phyloP scores from a whole-genome alignment of 2,113 vertebrate genomes.

The Platysteira castanea region DNA sequence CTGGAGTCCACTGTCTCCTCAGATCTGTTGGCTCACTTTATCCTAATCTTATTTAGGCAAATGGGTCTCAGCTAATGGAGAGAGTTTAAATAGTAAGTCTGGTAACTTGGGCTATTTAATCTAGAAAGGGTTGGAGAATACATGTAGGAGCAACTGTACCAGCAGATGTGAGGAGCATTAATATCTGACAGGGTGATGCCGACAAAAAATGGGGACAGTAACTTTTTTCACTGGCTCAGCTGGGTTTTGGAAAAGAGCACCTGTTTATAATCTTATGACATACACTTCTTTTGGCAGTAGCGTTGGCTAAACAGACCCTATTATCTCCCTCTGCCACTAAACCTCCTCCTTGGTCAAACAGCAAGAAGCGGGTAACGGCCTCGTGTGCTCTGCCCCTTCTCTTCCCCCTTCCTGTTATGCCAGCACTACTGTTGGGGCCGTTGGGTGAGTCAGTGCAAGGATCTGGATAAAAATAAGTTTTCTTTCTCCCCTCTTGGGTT shows the following conservation, averaged over 20 bases:
- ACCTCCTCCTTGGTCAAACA: neutral
- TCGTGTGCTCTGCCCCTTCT: neutral
- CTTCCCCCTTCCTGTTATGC: conserved; percentile 56
- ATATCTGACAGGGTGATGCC: neutral
- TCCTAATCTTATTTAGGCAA: conserved; percentile 27
- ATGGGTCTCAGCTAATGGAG: neutral
- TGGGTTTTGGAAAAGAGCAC: neutral
- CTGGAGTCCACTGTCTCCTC: neutral
- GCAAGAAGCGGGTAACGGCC: neutral
- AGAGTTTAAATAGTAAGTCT: neutral
- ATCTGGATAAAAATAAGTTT: conserved; percentile 43
- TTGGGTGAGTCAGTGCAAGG: conserved; percentile 54
- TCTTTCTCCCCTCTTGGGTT: neutral
- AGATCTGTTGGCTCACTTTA: neutral
- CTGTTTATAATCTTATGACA: neutral
- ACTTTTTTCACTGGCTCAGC: neutral
- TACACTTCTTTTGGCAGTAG: neutral
- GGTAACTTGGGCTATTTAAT: neutral
- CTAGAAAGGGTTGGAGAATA: neutral
- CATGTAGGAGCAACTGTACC: neutral
- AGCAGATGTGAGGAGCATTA: neutral
- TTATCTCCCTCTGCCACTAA: neutral
- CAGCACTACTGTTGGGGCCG: conserved; percentile 10
- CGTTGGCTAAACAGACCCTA: neutral
- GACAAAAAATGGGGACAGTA: neutral